Conservation (phyloP, 53 echinoderm and acorn worm species). For the Holothuria scabra region DNA sequence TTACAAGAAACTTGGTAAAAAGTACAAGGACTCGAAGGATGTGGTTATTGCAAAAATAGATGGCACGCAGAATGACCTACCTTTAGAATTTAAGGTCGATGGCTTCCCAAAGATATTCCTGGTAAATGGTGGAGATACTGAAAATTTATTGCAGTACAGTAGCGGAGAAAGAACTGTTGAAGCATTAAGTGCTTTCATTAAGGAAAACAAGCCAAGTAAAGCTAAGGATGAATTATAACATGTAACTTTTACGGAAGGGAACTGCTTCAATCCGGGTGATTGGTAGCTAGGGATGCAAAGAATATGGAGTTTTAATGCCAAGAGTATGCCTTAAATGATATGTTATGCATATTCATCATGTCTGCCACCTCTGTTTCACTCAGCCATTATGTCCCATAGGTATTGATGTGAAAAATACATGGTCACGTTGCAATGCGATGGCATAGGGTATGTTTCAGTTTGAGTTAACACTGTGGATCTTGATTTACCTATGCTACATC, state of each 20-base stretch:
- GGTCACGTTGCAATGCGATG: too few species aligned
- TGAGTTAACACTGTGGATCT: too few species aligned
- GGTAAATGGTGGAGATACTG: slow-evolving; percentile 81
- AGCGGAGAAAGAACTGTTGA: slow-evolving; percentile 79
- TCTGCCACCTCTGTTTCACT: too few species aligned
- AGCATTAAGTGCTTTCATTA: slow-evolving; percentile 82
- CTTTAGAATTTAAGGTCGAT: slow-evolving; percentile 36
- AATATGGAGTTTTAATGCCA: too few species aligned
- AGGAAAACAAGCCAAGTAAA: slow-evolving; percentile 69
- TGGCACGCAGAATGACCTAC: slow-evolving; percentile 88
- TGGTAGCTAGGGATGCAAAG: too few species aligned
- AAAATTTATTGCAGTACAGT: slow-evolving; percentile 82
- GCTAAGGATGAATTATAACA: slow-evolving; percentile 70
- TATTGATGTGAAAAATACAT: too few species aligned
- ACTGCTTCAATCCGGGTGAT: too few species aligned
- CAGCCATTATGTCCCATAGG: too few species aligned
- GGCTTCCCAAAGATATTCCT: slow-evolving; percentile 96
- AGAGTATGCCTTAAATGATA: too few species aligned
- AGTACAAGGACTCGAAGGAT: slow-evolving; percentile 70
- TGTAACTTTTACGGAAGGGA: background rate
- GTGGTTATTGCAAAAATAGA: slow-evolving; percentile 95
- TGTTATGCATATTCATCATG: too few species aligned
- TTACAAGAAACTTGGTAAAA: slow-evolving; percentile 96
- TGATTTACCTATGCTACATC: too few species aligned
- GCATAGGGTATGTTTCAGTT: too few species aligned